These are phyloP conservation scores for Heliocidaris tuberculata DNA, from an alignment of 35 echinoderm and acorn worm genomes.

Conservation along the genomic window DNA sequence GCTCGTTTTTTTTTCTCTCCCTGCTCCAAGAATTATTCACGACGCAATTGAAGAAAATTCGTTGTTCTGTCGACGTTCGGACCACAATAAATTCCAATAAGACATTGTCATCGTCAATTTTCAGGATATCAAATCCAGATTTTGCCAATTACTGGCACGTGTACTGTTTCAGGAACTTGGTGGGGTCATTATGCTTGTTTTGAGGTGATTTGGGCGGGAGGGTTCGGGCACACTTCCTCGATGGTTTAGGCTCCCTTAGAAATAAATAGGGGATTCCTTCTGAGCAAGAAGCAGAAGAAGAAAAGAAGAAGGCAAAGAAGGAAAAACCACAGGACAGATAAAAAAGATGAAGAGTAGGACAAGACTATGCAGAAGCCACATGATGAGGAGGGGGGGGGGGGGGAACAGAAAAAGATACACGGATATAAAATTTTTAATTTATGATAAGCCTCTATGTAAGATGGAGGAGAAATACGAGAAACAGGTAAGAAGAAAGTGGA, in stretches of 20 bases:
- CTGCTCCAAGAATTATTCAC: not conserved
- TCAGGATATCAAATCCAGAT: conserved; percentile 9
- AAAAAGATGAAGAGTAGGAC: too few relatives aligned
- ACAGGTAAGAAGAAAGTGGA: too few relatives aligned
- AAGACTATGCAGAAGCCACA: too few relatives aligned
- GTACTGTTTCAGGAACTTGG: conserved; percentile 30
- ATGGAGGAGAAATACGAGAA: too few relatives aligned
- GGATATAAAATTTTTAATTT: too few relatives aligned
- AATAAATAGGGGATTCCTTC: not conserved
- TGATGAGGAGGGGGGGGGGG: too few relatives aligned
- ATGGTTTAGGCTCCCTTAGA: not conserved
- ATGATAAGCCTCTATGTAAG: too few relatives aligned
- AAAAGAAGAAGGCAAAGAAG: too few relatives aligned
- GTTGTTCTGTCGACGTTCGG: not conserved
- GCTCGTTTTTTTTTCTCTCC: not conserved
- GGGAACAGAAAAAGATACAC: too few relatives aligned
- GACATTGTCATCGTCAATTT: conserved; percentile 44
- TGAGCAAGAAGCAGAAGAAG: not conserved
- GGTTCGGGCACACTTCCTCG: not conserved
- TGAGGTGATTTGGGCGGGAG: not conserved
- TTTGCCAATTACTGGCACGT: conserved; percentile 29
- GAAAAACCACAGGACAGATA: too few relatives aligned
- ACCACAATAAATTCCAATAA: not conserved
- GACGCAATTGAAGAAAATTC: conserved; percentile 1
- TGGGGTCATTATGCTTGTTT: not conserved